phyloP scores from a whole-genome alignment of 2,888 invertebrate genomes.

The Carabus problematicus region DNA sequence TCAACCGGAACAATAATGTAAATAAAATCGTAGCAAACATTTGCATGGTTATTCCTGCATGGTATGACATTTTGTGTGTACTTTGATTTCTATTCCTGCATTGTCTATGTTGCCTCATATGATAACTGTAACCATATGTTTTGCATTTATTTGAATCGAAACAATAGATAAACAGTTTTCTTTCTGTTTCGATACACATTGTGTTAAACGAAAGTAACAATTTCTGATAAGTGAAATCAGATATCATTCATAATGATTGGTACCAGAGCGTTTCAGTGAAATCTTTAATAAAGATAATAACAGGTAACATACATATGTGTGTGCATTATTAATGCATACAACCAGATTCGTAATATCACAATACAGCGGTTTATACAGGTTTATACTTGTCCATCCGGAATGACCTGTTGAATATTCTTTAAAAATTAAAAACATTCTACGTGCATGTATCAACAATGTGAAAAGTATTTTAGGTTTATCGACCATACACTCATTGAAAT shows the following conservation, averaged over 20 bases:
- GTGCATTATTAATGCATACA: neutral
- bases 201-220: slow-evolving; percentile 24
- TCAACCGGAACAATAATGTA: neutral
- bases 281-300: slow-evolving; percentile 14
- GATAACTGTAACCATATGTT: too few relatives aligned
- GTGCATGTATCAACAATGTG: too few relatives aligned
- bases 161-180: slow-evolving; percentile 24
- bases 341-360: neutral
- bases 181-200: slow-evolving; percentile 22
- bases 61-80: neutral
- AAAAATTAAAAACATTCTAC: too few relatives aligned
- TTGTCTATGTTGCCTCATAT: too few relatives aligned
- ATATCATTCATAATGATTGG: slow-evolving; percentile 30
- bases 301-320: neutral
- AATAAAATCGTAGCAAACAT: neutral
- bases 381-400: neutral
- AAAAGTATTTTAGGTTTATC: too few relatives aligned
- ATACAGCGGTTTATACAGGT: neutral
- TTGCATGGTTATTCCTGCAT: neutral
- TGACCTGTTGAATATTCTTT: neutral
- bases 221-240: slow-evolving; percentile 25
- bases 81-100: too few relatives aligned
- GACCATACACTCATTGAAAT: too few relatives aligned
- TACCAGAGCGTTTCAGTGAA: slow-evolving; percentile 15
- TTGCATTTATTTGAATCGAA: slow-evolving; percentile 4